Base-by-base conservation (phyloP, 1,140 invertebrate species). In the Bicyclus anynana region DNA sequence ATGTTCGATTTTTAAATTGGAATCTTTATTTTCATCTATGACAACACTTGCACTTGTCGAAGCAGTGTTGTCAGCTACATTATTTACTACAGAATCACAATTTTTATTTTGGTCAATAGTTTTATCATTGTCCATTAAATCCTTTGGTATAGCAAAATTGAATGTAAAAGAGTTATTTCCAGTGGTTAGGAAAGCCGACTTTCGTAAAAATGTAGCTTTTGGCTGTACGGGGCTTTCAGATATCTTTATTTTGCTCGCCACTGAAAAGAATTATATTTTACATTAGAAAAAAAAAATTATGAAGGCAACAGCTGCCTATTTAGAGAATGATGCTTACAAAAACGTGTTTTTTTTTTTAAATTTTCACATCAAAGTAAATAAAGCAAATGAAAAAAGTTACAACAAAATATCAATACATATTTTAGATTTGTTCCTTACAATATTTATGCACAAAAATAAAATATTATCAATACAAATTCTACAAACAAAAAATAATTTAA, bases 221-320 rank as follows among this genome's bases (percentile, higher is more conserved):
- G 84, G 81, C 60, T 80, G 74, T 17, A 69, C 67, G 20, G 78
- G 73, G 49, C 61, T 72, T 35, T 86, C 84, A 46, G 76, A 67
- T 60, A 86, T 87, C 67, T 87, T 87, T 62, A 87, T 86, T 80
- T 87, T 87, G 67, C 81, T 87, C 59, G 81, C 71, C 83, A 87
- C 84, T 87, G 83, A 60, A 85, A 87, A 70, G 50, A 60, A 54
- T 52, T 51, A 46, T 44, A 44, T 18, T 44, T 47, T 47, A 7
- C 10, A 10, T 51, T 37, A 51, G 29, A 51, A 38, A 14, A n/a
- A n/a, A n/a, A n/a, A n/a, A n/a, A n/a, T n/a, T n/a, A n/a, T n/a
- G n/a, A n/a, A n/a, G n/a, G n/a, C n/a, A n/a, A n/a, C n/a, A n/a
- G n/a, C n/a, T n/a, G n/a, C n/a, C n/a, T n/a, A n/a, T n/a, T n/a